phyloP scores from a whole-genome alignment of 2,888 invertebrate species.

The Punctoribates punctum region DNA sequence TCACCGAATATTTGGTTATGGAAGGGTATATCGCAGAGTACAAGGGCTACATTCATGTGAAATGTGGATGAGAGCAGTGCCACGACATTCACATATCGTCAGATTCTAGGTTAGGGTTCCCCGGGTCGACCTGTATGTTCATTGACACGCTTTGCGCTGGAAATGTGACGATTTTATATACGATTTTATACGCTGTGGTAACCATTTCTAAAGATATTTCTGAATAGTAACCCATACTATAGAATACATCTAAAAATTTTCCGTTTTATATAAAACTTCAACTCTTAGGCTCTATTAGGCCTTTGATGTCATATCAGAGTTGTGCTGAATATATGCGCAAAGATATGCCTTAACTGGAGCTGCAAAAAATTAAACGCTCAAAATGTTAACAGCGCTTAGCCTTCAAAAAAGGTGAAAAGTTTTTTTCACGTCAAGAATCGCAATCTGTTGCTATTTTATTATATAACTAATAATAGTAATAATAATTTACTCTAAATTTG shows the following conservation, averaged over 20 bases:
- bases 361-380: conserved; percentile 32
- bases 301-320: conserved; percentile 38
- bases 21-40: conserved; percentile 3
- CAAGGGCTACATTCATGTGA: not conserved
- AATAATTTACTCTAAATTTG: conserved; percentile 20
- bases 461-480: conserved; percentile 19
- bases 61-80: conserved; percentile 15
- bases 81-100: not conserved
- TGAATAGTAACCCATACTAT: not conserved
- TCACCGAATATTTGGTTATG: conserved; percentile 30
- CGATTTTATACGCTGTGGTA: conserved; percentile 8
- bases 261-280: conserved; percentile 19
- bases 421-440: conserved; percentile 23
- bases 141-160: conserved; percentile 12
- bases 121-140: conserved; percentile 18
- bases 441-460: conserved; percentile 30
- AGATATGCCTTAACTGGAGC: conserved; percentile 15
- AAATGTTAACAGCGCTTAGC: conserved; percentile 20
- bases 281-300: conserved; percentile 27
- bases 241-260: not conserved
- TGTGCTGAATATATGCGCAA: conserved; percentile 22
- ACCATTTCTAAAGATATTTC: not conserved
- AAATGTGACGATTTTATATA: conserved; percentile 17
- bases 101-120: conserved; percentile 10
- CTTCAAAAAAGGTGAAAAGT: conserved; percentile 19